Evolutionary conservation across 2,888 invertebrate genomes (phyloP).

Genomic region (Meghimatium bilineatum): DNA sequence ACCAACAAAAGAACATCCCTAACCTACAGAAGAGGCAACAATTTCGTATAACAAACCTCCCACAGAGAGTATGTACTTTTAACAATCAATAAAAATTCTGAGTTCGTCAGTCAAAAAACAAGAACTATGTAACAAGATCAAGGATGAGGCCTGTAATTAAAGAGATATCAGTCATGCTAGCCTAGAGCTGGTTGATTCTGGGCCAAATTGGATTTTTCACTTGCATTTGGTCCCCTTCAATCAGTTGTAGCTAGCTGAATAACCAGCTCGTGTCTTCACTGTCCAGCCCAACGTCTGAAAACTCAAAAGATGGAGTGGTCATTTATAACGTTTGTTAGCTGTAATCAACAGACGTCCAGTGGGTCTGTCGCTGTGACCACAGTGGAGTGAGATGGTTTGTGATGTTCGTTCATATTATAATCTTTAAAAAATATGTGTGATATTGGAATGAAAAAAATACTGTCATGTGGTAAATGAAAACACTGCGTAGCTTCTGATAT

Average conservation of each 20-base stretch:
- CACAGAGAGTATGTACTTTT: no score
- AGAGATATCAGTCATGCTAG: slow-evolving; percentile 77
- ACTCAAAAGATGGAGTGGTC: background rate
- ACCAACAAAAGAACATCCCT: no score
- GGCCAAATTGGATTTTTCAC: slow-evolving; percentile 86
- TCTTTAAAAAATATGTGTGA: no score
- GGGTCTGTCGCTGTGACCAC: background rate
- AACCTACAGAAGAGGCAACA: no score
- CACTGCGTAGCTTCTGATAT: no score
- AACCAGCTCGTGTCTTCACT: slow-evolving; percentile 7
- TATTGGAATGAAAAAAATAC: no score
- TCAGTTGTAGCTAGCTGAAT: slow-evolving; percentile 93
- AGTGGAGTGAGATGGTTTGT: no score
- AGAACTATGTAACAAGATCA: background rate
- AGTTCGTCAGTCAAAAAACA: no score
- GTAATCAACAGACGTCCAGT: background rate
- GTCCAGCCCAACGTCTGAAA: background rate
- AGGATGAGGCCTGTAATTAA: background rate
- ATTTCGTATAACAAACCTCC: no score
- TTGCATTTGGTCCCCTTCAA: slow-evolving; percentile 97
- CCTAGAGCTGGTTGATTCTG: slow-evolving; percentile 97
- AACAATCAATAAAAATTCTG: no score
- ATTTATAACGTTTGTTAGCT: background rate
- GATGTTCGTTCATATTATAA: no score
- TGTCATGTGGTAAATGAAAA: no score